Evolutionary conservation across 1,140 invertebrate genomes (phyloP).

Genomic region (Atta colombica): DNA sequence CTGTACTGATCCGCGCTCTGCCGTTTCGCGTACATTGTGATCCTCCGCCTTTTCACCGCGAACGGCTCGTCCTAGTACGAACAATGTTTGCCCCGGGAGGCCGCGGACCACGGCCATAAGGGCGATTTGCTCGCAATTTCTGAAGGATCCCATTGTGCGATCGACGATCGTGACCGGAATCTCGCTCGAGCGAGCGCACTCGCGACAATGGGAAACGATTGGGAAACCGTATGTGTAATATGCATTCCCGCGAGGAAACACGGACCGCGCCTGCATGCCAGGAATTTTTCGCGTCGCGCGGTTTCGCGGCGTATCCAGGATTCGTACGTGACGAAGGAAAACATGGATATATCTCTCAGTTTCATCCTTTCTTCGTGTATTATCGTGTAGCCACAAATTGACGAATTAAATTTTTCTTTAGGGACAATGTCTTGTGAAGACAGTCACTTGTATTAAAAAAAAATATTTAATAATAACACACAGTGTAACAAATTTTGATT

Average conservation of each 20-base stretch:
- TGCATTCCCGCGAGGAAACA: constrained; percentile 47
- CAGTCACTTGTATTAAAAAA: too few relatives aligned
- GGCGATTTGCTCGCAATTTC: constrained; percentile 59
- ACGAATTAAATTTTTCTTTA: background rate
- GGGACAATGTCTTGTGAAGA: background rate
- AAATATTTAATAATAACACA: too few relatives aligned
- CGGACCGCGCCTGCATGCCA: background rate
- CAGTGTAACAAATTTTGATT: too few relatives aligned
- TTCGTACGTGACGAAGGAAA: background rate
- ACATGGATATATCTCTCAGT: background rate
- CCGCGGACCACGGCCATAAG: constrained; percentile 35
- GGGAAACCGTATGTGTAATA: constrained; percentile 60
- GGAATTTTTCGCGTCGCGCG: constrained; percentile 20
- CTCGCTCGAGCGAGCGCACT: constrained; percentile 5
- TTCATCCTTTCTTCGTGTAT: background rate
- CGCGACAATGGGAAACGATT: constrained; percentile 61
- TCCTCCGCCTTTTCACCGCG: constrained; percentile 39
- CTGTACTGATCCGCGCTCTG: background rate
- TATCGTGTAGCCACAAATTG: background rate
- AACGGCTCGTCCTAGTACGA: constrained; percentile 28
- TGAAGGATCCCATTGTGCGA: constrained; percentile 60
- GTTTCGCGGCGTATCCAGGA: background rate
- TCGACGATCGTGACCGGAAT: constrained; percentile 59
- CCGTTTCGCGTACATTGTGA: constrained; percentile 56
- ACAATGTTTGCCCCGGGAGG: constrained; percentile 49